Conservation (phyloP, 2,113 vertebrate species). For the Platysteira castanea region DNA sequence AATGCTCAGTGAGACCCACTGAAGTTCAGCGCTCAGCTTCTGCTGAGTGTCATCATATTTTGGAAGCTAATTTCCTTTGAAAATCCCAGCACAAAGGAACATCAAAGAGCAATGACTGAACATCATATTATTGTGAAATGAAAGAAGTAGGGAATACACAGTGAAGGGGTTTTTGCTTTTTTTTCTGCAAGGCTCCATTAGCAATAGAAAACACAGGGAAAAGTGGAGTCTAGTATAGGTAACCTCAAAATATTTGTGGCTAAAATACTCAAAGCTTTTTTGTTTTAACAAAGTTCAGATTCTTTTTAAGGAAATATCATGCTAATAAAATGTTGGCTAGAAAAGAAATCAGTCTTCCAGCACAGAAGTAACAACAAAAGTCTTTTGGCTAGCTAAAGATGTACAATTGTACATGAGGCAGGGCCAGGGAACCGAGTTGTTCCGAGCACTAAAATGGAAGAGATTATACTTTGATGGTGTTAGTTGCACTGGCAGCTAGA, state of each 20-base stretch:
- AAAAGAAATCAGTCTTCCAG: background rate
- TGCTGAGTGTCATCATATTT: background rate
- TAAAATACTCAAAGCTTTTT: background rate
- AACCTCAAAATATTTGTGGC: background rate
- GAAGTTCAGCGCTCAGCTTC: background rate
- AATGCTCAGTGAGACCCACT: background rate
- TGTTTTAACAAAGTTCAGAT: background rate
- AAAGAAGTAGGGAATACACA: background rate
- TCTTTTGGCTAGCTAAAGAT: background rate
- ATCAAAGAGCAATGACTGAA: conserved; percentile 25
- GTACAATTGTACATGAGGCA: background rate
- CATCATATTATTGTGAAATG: background rate
- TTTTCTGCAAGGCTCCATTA: background rate
- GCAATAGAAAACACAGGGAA: background rate
- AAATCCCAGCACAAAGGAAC: conserved; percentile 9
- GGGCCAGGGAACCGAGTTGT: background rate
- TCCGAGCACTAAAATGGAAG: background rate
- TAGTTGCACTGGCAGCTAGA: background rate
- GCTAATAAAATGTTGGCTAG: background rate
- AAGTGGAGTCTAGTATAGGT: background rate
- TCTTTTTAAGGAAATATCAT: background rate
- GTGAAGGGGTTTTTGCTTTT: background rate
- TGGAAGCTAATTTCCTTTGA: conserved; percentile 44
- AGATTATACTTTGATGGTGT: background rate
- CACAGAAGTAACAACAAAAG: background rate